Conservation (phyloP, 2,113 vertebrate genomes). For the Baryphthengus martii region DNA sequence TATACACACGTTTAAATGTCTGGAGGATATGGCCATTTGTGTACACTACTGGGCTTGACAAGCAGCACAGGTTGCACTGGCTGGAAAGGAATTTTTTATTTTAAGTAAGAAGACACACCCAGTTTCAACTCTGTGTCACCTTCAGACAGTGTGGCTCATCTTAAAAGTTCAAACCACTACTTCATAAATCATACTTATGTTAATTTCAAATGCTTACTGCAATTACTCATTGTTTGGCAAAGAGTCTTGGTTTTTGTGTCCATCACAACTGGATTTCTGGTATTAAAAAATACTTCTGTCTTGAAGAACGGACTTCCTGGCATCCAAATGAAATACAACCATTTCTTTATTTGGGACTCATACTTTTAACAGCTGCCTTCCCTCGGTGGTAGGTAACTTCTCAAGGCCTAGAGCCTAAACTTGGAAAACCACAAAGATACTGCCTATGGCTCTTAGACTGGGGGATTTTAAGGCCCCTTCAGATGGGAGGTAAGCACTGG, state of each 20-base stretch:
- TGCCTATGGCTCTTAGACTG: background rate
- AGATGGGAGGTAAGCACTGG: no score
- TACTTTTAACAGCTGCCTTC: background rate
- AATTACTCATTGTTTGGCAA: background rate
- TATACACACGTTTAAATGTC: background rate
- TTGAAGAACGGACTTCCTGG: background rate
- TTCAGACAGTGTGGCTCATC: background rate
- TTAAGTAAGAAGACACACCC: background rate
- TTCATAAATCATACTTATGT: background rate
- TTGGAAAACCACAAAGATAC: background rate
- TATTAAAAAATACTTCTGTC: background rate
- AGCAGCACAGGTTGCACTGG: background rate
- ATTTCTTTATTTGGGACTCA: background rate
- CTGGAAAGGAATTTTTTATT: conserved; percentile 21
- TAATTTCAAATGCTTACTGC: background rate
- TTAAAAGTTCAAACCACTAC: background rate
- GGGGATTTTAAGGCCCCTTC: background rate
- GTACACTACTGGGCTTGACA: background rate
- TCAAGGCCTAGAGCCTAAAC: background rate
- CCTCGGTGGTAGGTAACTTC: background rate
- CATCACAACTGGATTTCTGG: background rate
- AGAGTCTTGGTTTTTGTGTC: background rate
- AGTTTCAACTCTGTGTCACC: conserved; percentile 37
- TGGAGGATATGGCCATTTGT: background rate
- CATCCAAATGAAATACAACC: background rate